Evolutionary conservation across 2,888 invertebrate species (phyloP).

Genomic region (Chrysotoxum bicinctum): DNA sequence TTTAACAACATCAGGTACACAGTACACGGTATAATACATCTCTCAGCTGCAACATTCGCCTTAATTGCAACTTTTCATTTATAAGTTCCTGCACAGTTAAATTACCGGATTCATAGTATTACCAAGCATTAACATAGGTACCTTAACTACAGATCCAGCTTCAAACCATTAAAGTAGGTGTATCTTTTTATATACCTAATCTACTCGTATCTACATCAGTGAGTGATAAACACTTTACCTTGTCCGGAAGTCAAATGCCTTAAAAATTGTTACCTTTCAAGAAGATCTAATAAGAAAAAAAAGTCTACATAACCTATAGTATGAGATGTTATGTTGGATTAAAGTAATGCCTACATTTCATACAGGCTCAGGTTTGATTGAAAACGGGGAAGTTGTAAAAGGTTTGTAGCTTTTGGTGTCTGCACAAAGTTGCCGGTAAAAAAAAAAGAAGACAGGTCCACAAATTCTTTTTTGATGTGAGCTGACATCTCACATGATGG

Average conservation of each 20-base stretch:
- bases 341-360: too few relatives aligned
- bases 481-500: too few relatives aligned
- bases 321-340: background rate
- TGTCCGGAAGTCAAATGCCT: conserved; percentile 29
- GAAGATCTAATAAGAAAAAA: conserved; percentile 12
- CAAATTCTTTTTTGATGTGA: too few relatives aligned
- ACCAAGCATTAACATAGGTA: background rate
- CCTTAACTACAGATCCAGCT: background rate
- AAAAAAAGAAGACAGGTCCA: too few relatives aligned
- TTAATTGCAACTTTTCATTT: conserved; percentile 53
- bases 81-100: conserved; percentile 43
- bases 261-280: conserved; percentile 30
- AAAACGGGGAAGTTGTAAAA: too few relatives aligned
- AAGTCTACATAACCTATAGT: background rate
- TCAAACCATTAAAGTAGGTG: background rate
- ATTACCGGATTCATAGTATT: conserved; percentile 46
- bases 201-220: background rate
- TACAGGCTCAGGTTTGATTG: too few relatives aligned
- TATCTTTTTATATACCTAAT: background rate
- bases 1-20: background rate
- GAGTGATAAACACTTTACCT: conserved; percentile 24
- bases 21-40: background rate
- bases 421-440: too few relatives aligned
- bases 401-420: too few relatives aligned
- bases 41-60: background rate